These are phyloP conservation scores for Caenorhabditis sp. DNA, from an alignment of 2,888 invertebrate species.

Conservation along the genomic window DNA sequence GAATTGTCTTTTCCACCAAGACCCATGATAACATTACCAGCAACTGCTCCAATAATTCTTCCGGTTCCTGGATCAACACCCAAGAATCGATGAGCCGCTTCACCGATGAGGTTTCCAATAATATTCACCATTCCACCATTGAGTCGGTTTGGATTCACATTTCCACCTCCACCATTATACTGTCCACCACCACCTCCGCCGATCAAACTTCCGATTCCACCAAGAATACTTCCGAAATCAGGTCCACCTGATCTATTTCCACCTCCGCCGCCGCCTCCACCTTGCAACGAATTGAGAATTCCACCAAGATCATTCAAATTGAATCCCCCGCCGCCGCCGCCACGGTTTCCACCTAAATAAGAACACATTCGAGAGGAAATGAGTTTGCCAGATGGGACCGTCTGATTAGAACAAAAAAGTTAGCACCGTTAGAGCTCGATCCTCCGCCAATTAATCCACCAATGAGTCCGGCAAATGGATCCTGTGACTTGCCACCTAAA, in stretches of 20 bases:
- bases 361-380: neutral
- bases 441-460: slow-evolving; percentile 18
- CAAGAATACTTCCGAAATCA: slow-evolving; percentile 54
- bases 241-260: slow-evolving; percentile 44
- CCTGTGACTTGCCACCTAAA: neutral
- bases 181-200: slow-evolving; percentile 63
- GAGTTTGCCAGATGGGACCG: no score
- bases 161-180: slow-evolving; percentile 63
- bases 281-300: slow-evolving; percentile 42
- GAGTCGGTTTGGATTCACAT: slow-evolving; percentile 60
- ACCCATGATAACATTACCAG: slow-evolving; percentile 70
- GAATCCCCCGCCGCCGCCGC: slow-evolving; percentile 48
- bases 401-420: neutral
- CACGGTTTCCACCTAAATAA: slow-evolving; percentile 10
- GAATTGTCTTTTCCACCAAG: slow-evolving; percentile 71
- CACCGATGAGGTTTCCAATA: slow-evolving; percentile 68
- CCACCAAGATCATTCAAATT: slow-evolving; percentile 50
- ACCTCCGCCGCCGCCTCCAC: slow-evolving; percentile 48
- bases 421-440: slow-evolving; percentile 10
- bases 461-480: slow-evolving; percentile 3
- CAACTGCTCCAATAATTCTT: slow-evolving; percentile 65
- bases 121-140: slow-evolving; percentile 67
- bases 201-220: slow-evolving; percentile 65
- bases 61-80: slow-evolving; percentile 70
- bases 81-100: slow-evolving; percentile 70